phyloP scores from a whole-genome alignment of 1,140 invertebrate genomes.

The Xylocopa sonorina region DNA sequence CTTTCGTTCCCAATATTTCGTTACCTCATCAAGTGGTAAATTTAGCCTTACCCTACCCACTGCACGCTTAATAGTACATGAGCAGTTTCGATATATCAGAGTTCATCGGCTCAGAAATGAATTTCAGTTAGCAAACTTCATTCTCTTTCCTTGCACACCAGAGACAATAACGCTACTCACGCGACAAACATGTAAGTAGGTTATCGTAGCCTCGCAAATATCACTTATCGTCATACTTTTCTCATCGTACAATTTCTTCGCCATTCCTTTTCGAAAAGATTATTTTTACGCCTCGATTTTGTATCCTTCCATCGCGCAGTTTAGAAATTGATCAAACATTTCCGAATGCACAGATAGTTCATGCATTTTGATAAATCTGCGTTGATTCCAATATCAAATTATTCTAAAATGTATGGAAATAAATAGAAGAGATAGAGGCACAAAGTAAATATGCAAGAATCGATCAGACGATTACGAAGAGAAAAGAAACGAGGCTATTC shows the following conservation, averaged over 20 bases:
- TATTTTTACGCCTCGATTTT: background rate
- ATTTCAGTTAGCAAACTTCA: background rate
- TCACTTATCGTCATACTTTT: background rate
- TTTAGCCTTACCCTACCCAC: background rate
- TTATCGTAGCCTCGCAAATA: background rate
- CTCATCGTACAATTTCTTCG: background rate
- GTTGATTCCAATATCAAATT: too few species aligned
- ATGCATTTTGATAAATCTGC: too few species aligned
- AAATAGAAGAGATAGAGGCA: too few species aligned
- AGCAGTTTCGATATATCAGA: background rate
- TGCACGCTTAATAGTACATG: background rate
- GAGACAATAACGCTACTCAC: background rate
- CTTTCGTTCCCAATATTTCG: background rate
- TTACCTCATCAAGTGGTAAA: background rate
- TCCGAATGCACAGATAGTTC: background rate
- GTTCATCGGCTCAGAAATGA: background rate
- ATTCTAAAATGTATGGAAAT: too few species aligned
- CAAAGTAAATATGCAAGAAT: too few species aligned
- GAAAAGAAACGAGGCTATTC: background rate
- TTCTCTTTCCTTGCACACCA: background rate
- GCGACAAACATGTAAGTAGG: too few species aligned
- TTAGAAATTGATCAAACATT: slow-evolving; percentile 3
- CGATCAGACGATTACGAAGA: too few species aligned
- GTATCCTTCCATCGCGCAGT: background rate
- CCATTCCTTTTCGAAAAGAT: background rate